Base-by-base conservation (phyloP, 2,888 invertebrate species). In the Uropetala carovei region DNA sequence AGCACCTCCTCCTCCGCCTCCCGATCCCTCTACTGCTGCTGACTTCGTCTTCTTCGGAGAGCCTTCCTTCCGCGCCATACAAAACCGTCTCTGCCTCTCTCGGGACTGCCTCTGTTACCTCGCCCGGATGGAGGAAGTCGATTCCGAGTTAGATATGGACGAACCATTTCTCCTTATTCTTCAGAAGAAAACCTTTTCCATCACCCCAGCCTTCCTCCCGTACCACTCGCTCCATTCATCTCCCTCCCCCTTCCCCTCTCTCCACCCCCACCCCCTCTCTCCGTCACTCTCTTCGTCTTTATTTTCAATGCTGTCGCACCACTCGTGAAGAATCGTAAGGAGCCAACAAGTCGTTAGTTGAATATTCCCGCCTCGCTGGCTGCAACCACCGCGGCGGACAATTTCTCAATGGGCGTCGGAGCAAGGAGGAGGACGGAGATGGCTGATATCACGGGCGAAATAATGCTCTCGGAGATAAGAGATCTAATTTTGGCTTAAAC, bases 111-210 rank as follows among this genome's bases (percentile, higher is more conserved):
- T 43, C 43, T 43, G 43, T 43, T 43, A 43, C 43, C 43, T 43
- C 75, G 75, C 75, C 11, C 75, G 75, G 75, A 68, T 68, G 68
- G 64, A 64, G 64, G 64, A 75, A 75, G 75, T 75, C 75, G 75
- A 75, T 75, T 75, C 22, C 75, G 22, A 75, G 75, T 75, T 75
- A 75, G 75, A 75, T 75, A 75, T 75, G 75, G 75, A 75, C 75
- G 75, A 64, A 68, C 68, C 68, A 68, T 68, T 68, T 68, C 68
- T 68, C 68, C 68, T 68, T n/a, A 68, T 68, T 68, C 68, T 68
- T n/a, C 68, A n/a, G 68, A 22, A 68, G 64, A 64, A 14, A 43
- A 43, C 43, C 43, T 43, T 43, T 43, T 64, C 68, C 68, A n/a
- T 68, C 68, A n/a, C 8, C 22, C 68, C 43, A 1, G 43, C 43